Evolutionary conservation across 1,140 invertebrate species (phyloP), one percentile per base, ranked within the genome.

Genomic region (Caenorhabditis remanei): DNA sequence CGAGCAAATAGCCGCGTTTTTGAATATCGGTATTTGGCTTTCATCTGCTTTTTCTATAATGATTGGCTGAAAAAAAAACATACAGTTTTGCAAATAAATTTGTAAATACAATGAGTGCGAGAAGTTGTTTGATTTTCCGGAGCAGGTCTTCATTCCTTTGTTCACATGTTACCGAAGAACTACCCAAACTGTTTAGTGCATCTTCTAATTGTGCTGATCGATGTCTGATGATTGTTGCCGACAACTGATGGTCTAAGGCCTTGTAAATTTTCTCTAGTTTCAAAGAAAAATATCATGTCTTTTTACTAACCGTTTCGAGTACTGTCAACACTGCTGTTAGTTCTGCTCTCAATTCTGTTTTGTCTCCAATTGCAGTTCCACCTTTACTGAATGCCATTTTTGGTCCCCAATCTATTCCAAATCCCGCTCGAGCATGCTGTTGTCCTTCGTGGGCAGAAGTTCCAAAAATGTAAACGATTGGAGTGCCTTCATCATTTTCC

Each of bases 391-490:
- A 11, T n/a, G 58, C 16, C 4, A 4, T 11, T 9, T n/a, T n/a
- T 6, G n/a, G 9, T n/a, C 58, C 24, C 58, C 58, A 61, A n/a
- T 61, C 58, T n/a, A 61, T 61, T 61, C 58, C 58, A n/a, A n/a
- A 61, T 6, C 58, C 58, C 4, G 58, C 58, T 61, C 58, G 58
- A 61, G 58, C 58, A 61, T 61, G 3, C 9, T 8, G 8, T 21
- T 61, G 16, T 32, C 58, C 58, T n/a, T 61, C 58, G n/a, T 61
- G 16, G 3, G 58, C 16, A 32, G 3, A 21, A 32, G n/a, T n/a
- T 11, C n/a, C 58, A n/a, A 61, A 61, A 61, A 61, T 61, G 58
- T 61, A 61, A n/a, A 61, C 58, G 24, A 32, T 61, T 11, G 58
- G 58, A 16, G 50, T 53, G 50, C 16, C 50, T 53, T 11, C 50